Evolutionary conservation across 2,888 invertebrate genomes (phyloP), one percentile per base, ranked within the genome.

Genomic region (Podotricha telesiphe): DNA sequence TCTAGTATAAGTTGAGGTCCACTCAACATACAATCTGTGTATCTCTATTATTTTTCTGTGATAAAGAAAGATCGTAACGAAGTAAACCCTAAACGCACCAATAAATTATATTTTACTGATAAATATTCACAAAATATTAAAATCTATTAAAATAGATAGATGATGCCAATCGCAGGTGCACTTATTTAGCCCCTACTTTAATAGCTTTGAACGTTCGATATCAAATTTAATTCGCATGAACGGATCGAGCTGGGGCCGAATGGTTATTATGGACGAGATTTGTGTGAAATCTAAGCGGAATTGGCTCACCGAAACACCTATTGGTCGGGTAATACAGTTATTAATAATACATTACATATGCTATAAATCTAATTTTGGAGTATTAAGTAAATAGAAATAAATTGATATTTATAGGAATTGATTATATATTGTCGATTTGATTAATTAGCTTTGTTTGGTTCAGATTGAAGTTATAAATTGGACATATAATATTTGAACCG

Each of bases 171-270:
- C 51, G 61, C 67, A 67, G 67, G 67, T 67, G 67, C 34, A 62
- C 61, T 67, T 61, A 59, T 67, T 67, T 61, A 67, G 51, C 51
- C 62, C n/a, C 58, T 59, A 66, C 66, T 58, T 59, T 59, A 66
- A 59, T 66, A 40, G 53, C 53, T n/a, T 59, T 69, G 51, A 53
- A 68, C 58, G 66, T 58, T 47, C 73, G 68, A 73, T 72, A 68
- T 37, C 65, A 67, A 73, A 73, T 72, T 73, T 70, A 73, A 73
- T 72, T 73, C 73, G 68, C 70, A 51, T 69, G 65, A 67, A 47
- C 61, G 53, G 51, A 67, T 67, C 65, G 71, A 56, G 68, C 72
- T 68, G 64, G 65, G 72, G 66, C 66, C 42, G 66, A 73, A 72
- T 69, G 62, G 73, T 70, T 63, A 74, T 73, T 69, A 74, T 68